These are phyloP conservation scores for Lepisosteus oculatus DNA, from an alignment of 2,113 vertebrate species.

Conservation along the genomic window DNA sequence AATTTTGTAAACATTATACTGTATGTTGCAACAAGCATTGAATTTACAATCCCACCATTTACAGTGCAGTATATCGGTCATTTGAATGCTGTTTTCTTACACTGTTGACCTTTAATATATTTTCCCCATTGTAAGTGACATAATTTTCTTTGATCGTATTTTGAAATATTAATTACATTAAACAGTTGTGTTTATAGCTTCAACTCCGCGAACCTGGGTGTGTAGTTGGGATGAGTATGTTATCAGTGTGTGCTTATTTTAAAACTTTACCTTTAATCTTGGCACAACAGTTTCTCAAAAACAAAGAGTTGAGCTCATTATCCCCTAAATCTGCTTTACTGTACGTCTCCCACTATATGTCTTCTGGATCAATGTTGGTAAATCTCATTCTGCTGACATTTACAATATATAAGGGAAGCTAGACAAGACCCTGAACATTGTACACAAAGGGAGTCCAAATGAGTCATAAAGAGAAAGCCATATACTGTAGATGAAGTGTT, in stretches of 20 bases:
- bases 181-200: not conserved
- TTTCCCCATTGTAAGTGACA: not conserved
- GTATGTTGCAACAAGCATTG: not conserved
- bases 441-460: no score
- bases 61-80: not conserved
- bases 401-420: no score
- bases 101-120: not conserved
- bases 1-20: not conserved
- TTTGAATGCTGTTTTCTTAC: not conserved
- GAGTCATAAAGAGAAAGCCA: no score
- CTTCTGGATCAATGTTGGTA: no score
- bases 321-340: no score
- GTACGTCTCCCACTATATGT: no score
- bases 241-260: not conserved
- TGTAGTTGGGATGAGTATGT: not conserved
- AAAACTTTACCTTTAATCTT: not conserved
- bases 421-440: no score
- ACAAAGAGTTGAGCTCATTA: no score
- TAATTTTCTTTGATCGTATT: not conserved
- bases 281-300: no score
- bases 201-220: not conserved
- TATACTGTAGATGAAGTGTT: no score
- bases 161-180: not conserved
- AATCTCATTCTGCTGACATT: no score
- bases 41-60: not conserved